A percentile compares a stretch with the other conserved stretches of the same genome.
These are phyloP conservation scores for Orestias chungarensis DNA, from an alignment of 2,797 vertebrate genomes.

Conservation along the genomic window DNA sequence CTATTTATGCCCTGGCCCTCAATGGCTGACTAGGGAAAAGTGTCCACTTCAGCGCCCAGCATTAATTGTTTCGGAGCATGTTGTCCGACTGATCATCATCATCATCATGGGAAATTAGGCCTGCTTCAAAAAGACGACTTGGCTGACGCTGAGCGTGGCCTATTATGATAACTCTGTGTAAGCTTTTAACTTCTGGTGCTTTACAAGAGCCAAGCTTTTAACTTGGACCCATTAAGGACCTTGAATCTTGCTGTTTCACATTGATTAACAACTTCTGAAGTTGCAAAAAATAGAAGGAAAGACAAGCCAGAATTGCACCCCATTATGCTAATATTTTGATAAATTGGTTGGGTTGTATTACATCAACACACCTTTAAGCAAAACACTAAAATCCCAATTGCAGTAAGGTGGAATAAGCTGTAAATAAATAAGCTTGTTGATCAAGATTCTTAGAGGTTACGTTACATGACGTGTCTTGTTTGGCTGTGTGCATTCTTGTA, in stretches of 20 bases:
- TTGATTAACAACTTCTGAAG: slow-evolving; percentile 58
- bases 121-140: slow-evolving; percentile 68
- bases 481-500: slow-evolving; percentile 13
- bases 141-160: slow-evolving; percentile 70
- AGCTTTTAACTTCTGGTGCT: slow-evolving; percentile 77
- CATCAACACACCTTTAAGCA: not conserved
- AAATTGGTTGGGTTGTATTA: slow-evolving; percentile 5
- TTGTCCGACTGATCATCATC: slow-evolving; percentile 80
- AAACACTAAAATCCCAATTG: not conserved
- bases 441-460: slow-evolving; percentile 43
- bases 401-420: not conserved
- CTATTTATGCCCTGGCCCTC: slow-evolving; percentile 82
- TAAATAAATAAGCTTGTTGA: slow-evolving; percentile 46
- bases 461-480: slow-evolving; percentile 45
- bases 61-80: slow-evolving; percentile 86
- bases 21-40: slow-evolving; percentile 77
- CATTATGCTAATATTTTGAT: slow-evolving; percentile 55
- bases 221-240: slow-evolving; percentile 63
- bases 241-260: slow-evolving; percentile 58
- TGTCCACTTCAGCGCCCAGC: slow-evolving; percentile 77
- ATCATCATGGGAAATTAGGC: slow-evolving; percentile 79
- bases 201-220: slow-evolving; percentile 73
- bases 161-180: slow-evolving; percentile 76
- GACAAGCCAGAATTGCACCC: slow-evolving; percentile 50
- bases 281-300: slow-evolving; percentile 45